Conservation (phyloP, 2,797 vertebrate species). For the Catharus ustulatus region DNA sequence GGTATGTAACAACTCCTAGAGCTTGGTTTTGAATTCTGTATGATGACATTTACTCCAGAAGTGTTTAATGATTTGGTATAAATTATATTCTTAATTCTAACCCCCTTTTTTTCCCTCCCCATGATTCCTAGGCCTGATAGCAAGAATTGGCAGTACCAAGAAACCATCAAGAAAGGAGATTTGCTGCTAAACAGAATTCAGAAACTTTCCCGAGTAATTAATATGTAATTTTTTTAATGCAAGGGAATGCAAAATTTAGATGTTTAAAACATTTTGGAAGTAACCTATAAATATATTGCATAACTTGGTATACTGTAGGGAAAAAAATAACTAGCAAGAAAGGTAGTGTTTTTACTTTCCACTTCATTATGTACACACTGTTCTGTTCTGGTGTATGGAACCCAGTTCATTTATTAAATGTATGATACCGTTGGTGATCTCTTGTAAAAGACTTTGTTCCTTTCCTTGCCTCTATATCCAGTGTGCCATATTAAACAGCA, state of each 20-base stretch:
- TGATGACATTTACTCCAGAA: background rate
- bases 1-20: conserved; percentile 74
- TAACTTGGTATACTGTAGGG: conserved; percentile 62
- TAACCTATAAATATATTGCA: conserved; percentile 70
- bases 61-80: background rate
- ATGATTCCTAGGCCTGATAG: conserved; percentile 89
- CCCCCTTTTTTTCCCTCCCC: background rate
- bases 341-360: conserved; percentile 72
- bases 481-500: background rate
- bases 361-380: conserved; percentile 65
- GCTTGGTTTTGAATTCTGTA: background rate
- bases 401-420: conserved; percentile 68
- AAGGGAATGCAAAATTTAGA: conserved; percentile 49
- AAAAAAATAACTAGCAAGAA: conserved; percentile 27
- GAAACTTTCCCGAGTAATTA: conserved; percentile 97
- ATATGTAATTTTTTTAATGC: conserved; percentile 86
- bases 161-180: conserved; percentile 99
- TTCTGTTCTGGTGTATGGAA: conserved; percentile 48
- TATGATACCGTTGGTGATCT: conserved; percentile 32
- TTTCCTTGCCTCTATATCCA: background rate
- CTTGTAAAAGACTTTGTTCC: background rate
- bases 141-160: conserved; percentile 99
- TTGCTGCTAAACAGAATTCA: conserved; percentile 97
- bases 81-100: background rate
- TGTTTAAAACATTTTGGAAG: conserved; percentile 61